These are phyloP conservation scores for Crax fasciolata DNA, from an alignment of 2,797 vertebrate genomes.

Conservation along the genomic window DNA sequence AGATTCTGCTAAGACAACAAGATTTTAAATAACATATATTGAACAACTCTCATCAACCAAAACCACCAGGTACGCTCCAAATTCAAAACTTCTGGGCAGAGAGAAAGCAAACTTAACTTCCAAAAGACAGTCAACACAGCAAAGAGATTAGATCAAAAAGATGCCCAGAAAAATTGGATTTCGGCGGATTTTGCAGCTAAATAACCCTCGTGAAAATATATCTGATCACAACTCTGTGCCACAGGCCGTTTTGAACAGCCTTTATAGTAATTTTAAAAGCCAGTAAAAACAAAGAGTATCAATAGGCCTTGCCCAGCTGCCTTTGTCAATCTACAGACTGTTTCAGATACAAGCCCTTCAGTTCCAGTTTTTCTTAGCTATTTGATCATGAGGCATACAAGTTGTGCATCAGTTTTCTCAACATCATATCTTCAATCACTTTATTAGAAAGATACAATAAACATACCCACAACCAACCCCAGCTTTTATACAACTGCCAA, in stretches of 20 bases:
- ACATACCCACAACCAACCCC: background rate
- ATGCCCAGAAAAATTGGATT: accelerated
- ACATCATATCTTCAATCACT: background rate
- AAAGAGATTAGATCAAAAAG: background rate
- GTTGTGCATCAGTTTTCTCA: background rate
- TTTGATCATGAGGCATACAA: background rate
- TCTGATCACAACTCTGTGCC: background rate
- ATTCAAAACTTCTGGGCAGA: background rate
- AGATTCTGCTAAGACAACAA: background rate
- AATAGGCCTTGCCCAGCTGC: background rate
- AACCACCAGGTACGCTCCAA: background rate
- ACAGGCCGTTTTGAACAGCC: background rate
- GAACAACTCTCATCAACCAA: background rate
- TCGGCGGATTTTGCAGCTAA: background rate
- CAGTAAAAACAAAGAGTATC: background rate
- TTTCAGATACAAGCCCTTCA: background rate
- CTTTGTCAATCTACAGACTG: background rate
- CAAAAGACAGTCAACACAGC: background rate
- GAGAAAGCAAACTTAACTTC: background rate
- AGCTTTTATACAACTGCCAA: background rate
- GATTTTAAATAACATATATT: background rate
- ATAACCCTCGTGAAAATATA: background rate
- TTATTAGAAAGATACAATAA: background rate
- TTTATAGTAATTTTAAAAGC: background rate
- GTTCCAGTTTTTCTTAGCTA: background rate